These are phyloP conservation scores for Odocoileus hemionus DNA, from an alignment of 2,113 vertebrate species.

Conservation along the genomic window DNA sequence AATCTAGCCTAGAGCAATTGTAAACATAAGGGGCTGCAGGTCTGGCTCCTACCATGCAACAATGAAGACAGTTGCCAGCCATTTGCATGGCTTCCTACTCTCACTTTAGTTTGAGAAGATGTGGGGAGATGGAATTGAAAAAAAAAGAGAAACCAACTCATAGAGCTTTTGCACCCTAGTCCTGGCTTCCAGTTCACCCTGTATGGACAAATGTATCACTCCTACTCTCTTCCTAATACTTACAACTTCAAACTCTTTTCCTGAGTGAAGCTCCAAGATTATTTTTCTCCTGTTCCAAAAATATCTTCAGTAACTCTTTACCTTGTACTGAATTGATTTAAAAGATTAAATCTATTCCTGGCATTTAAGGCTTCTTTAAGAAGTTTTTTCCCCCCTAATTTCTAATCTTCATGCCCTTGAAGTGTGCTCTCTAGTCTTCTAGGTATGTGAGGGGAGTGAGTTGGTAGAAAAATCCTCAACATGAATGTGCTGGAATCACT, in stretches of 20 bases:
- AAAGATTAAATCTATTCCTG: not conserved
- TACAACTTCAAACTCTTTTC: not conserved
- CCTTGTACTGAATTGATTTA: not conserved
- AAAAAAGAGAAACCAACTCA: not conserved
- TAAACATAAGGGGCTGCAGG: too few species aligned
- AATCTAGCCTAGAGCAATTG: not conserved
- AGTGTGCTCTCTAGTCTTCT: not conserved
- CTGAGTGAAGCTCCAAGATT: not conserved
- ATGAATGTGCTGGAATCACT: not conserved
- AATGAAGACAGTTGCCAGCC: fast-evolving
- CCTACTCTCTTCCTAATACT: not conserved
- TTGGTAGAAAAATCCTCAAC: not conserved
- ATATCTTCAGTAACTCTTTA: not conserved
- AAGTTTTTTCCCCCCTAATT: not conserved
- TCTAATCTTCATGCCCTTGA: not conserved
- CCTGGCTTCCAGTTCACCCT: not conserved
- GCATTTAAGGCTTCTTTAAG: not conserved
- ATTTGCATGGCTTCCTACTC: not conserved
- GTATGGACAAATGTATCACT: not conserved
- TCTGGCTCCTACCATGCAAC: not conserved
- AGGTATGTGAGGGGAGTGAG: not conserved
- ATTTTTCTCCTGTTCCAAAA: not conserved
- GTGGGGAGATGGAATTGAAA: not conserved
- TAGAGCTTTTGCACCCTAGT: not conserved
- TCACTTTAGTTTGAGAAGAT: not conserved